phyloP scores from a whole-genome alignment of 2,113 vertebrate genomes.

The Crotalus tigris region DNA sequence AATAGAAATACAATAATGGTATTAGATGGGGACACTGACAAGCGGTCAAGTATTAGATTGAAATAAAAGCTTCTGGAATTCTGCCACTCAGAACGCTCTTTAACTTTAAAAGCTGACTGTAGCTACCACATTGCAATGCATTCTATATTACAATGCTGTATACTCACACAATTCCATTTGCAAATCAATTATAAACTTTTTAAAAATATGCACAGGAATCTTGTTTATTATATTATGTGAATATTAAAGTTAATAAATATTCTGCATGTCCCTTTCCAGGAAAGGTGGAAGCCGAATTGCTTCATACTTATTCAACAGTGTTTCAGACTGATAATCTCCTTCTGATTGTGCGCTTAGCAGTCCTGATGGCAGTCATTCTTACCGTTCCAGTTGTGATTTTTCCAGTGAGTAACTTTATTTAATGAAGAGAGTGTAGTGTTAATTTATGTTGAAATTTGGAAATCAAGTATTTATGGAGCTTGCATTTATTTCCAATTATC shows the following conservation, averaged over 20 bases:
- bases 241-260: not conserved
- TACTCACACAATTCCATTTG: not conserved
- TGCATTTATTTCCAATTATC: not conserved
- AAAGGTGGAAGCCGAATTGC: slow-evolving; percentile 84
- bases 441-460: not conserved
- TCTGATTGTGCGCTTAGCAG: slow-evolving; percentile 90
- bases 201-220: not conserved
- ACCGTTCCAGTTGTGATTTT: slow-evolving; percentile 97
- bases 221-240: not conserved
- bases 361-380: slow-evolving; percentile 90
- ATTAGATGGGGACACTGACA: not conserved
- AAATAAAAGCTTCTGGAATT: not conserved
- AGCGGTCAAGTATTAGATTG: not conserved
- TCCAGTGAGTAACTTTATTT: slow-evolving; percentile 78
- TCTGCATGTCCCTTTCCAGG: slow-evolving; percentile 62
- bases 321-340: slow-evolving; percentile 81
- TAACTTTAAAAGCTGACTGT: not conserved
- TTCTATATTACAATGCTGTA: not conserved
- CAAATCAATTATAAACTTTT: not conserved
- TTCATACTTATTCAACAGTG: slow-evolving; percentile 88
- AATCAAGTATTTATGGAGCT: not conserved
- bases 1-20: not conserved
- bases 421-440: too few species aligned
- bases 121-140: not conserved
- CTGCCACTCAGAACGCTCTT: not conserved